A percentile compares a stretch with the other conserved stretches of the same genome.
These are phyloP conservation scores for Accipiter fasciatus DNA, from an alignment of 2,797 vertebrate species.

Conservation along the genomic window DNA sequence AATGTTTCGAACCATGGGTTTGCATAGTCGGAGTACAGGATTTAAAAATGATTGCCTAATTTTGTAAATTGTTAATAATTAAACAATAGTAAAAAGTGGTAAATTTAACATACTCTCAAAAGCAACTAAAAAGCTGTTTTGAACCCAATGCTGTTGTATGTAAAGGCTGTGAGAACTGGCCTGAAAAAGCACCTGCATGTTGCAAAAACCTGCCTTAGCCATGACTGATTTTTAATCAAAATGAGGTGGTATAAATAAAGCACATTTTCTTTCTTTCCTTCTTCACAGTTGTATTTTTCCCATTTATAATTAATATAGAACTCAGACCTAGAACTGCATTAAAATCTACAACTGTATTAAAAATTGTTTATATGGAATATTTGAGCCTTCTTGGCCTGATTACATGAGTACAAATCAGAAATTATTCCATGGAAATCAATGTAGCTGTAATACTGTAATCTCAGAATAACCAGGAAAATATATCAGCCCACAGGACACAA, in stretches of 20 bases:
- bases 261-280: background rate
- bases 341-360: background rate
- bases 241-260: background rate
- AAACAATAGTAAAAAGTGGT: background rate
- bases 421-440: background rate
- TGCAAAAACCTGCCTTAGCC: conserved; percentile 43
- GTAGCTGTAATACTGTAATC: background rate
- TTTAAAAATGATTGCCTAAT: background rate
- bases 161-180: conserved; percentile 58
- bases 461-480: background rate
- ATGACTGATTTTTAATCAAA: conserved; percentile 3
- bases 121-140: background rate
- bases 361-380: background rate
- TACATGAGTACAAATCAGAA: background rate
- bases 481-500: background rate
- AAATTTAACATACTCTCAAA: background rate
- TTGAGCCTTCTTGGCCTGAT: background rate
- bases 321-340: background rate
- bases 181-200: conserved; percentile 49
- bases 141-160: background rate
- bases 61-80: background rate
- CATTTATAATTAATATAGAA: background rate
- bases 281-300: background rate
- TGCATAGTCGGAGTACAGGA: background rate
- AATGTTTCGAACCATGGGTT: background rate